Percentiles rank a stretch among this genome's conserved stretches.
Conservation (phyloP, 2,113 vertebrate species). For the Anseranas semipalmata region DNA sequence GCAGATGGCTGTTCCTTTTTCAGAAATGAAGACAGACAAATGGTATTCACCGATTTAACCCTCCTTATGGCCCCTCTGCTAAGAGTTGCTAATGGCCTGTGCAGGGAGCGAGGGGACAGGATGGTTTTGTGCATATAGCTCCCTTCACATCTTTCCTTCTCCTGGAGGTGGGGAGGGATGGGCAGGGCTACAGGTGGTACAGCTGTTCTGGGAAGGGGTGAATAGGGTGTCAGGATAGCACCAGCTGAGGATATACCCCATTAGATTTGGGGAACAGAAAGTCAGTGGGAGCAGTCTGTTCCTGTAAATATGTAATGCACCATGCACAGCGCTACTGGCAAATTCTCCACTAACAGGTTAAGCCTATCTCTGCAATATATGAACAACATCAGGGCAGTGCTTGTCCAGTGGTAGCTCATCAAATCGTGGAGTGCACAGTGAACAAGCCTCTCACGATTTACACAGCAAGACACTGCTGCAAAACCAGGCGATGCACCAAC, state of each 20-base stretch:
- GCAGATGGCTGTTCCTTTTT: neutral
- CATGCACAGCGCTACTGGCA: neutral
- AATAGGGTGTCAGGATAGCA: neutral
- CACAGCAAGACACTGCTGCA: neutral
- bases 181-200: neutral
- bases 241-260: neutral
- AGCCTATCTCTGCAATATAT: neutral
- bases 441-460: neutral
- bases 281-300: neutral
- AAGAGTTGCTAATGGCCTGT: neutral
- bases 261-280: neutral
- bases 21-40: conserved; percentile 14
- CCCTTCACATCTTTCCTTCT: neutral
- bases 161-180: neutral
- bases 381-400: neutral
- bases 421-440: neutral
- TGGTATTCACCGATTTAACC: neutral
- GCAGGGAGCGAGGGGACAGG: neutral
- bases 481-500: accelerated
- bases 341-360: neutral
- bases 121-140: neutral
- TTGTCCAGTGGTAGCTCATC: neutral
- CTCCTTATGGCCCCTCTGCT: neutral
- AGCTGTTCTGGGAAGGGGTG: neutral
- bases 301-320: neutral